Percentiles rank a stretch among this genome's conserved stretches.
Conservation (phyloP, 2,113 vertebrate genomes). For the Triplophysa tibetana region DNA sequence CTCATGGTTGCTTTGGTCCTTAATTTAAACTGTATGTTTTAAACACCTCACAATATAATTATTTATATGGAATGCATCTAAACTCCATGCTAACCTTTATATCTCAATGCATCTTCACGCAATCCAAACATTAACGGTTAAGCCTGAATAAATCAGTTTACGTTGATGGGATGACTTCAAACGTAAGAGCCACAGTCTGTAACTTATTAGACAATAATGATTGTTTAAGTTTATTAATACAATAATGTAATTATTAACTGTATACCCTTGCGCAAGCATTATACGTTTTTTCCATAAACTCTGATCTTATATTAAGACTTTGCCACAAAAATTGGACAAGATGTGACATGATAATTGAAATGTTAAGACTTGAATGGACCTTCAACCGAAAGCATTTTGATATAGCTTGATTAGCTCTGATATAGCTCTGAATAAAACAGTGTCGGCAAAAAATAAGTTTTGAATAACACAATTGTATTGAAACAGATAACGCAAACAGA, state of each 20-base stretch:
- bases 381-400: neutral
- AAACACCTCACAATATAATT: neutral
- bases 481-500: neutral
- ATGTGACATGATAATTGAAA: conserved; percentile 19
- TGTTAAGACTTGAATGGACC: conserved; percentile 12
- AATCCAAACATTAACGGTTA: neutral
- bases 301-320: conserved; percentile 25
- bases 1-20: conserved; percentile 22
- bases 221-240: conserved; percentile 5
- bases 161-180: neutral
- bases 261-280: conserved; percentile 23
- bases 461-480: neutral
- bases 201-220: neutral
- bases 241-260: conserved; percentile 24
- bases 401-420: neutral
- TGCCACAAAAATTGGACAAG: neutral
- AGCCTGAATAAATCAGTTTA: neutral
- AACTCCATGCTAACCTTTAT: neutral
- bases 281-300: conserved; percentile 16
- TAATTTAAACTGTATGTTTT: neutral
- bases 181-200: neutral
- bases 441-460: neutral
- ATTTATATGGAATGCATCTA: neutral
- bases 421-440: conserved; percentile 5
- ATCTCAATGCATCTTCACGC: conserved; percentile 4